Base-by-base conservation (phyloP, 2,888 invertebrate genomes). In the Orthosia gothica region DNA sequence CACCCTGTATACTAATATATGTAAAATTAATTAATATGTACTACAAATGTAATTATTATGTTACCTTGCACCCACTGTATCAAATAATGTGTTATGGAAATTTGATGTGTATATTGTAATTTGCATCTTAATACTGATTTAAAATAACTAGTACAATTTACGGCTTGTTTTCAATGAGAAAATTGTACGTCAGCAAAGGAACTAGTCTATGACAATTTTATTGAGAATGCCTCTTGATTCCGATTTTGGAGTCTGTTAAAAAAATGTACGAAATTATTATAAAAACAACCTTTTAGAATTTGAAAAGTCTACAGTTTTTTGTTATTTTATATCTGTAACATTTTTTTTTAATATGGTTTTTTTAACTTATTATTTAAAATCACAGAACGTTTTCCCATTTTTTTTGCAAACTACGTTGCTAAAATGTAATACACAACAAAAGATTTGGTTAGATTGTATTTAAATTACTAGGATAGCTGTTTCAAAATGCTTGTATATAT, bases 41-140 rank as follows among this genome's bases (percentile, higher is more conserved):
- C 4, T 26, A 32, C 32, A 32, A 57, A 15, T 67, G 63, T 55
- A 2, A 32, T 55, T 57, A 16, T 11, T 52, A 79, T 55, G 15
- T 64, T 55, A 45, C 74, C 66, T 79, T 77, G 73, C 65, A 64
- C 72, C 59, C 78, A 77, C 71, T 57, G 0, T 58, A 16, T n/a
- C 76, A 58, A 58, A 50, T 55, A 15, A 55, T 52, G 5, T 49
- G 66, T 16, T 40, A 26, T 55, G 49, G 32, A 49, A 40, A 62
- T 63, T 55, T n/a, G 1, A 40, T n/a, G 40, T 59, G 5, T 45
- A 23, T 16, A 55, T 55, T 54, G 18, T 76, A 68, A 62, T 76
- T 68, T 23, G 26, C 47, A 75, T 59, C 2, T 64, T 45, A 4
- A 50, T 54, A 70, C 7, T 64, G 64, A 49, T 26, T 26, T 5